Conservation (phyloP, 2,888 invertebrate genomes). For the Cantharis flavilabris region DNA sequence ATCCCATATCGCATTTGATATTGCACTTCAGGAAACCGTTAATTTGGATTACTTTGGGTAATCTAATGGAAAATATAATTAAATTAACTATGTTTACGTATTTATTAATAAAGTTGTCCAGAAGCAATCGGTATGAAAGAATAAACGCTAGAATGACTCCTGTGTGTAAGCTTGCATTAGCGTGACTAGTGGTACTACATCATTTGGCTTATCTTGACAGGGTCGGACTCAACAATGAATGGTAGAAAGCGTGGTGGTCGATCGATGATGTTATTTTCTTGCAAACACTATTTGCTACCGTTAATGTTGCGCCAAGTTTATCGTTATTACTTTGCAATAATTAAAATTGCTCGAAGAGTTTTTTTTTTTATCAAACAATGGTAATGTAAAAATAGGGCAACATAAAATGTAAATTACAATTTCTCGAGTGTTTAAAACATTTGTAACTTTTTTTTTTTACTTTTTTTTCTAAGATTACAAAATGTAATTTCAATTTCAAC, state of each 20-base stretch:
- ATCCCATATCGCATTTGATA: neutral
- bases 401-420: neutral
- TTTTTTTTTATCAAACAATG: neutral
- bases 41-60: neutral
- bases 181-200: slow-evolving; percentile 32
- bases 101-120: neutral
- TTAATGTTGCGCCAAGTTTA: neutral
- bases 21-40: neutral
- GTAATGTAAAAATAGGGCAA: neutral
- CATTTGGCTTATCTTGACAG: slow-evolving; percentile 31
- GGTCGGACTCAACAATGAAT: slow-evolving; percentile 29
- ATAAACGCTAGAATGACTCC: slow-evolving; percentile 23
- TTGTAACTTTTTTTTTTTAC: neutral
- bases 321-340: neutral
- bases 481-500: neutral
- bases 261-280: slow-evolving; percentile 10
- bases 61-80: neutral
- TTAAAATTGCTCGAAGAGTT: neutral
- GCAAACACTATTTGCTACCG: neutral
- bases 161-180: slow-evolving; percentile 25
- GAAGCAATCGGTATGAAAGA: neutral
- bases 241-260: slow-evolving; percentile 15
- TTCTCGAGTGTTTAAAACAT: neutral
- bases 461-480: neutral
- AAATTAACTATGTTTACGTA: neutral